These are phyloP conservation scores for Struthio camelus DNA, from an alignment of 2,113 vertebrate species.

Conservation along the genomic window DNA sequence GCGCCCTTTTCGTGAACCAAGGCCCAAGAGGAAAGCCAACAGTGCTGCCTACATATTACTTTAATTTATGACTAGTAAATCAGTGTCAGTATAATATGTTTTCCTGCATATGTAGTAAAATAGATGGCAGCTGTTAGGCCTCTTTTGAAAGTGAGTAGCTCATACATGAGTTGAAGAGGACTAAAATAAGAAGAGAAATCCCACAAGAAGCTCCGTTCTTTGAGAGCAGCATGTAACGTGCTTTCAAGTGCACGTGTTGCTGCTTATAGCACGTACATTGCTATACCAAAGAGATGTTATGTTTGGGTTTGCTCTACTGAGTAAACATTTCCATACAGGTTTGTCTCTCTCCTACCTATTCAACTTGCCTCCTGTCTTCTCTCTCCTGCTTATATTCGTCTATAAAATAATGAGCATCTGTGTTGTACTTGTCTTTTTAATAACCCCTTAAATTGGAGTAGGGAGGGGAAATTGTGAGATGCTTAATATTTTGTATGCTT, in stretches of 20 bases:
- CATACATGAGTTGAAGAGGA: neutral
- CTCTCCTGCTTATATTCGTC: neutral
- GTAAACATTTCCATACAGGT: neutral
- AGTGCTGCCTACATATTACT: accelerated
- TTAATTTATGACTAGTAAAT: neutral
- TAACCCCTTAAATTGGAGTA: neutral
- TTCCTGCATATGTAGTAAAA: neutral
- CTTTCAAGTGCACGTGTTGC: accelerated
- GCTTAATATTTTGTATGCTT: neutral
- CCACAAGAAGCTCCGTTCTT: neutral
- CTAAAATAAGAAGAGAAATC: neutral
- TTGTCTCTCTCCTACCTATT: neutral
- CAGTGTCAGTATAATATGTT: accelerated
- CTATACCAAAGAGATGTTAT: neutral
- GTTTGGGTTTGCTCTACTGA: neutral
- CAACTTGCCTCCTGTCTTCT: neutral
- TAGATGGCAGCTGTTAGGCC: neutral
- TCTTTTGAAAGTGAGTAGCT: neutral
- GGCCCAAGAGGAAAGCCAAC: neutral
- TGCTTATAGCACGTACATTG: neutral
- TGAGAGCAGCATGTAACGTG: neutral
- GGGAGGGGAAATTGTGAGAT: neutral
- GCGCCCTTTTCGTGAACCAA: neutral
- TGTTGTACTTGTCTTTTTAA: neutral
- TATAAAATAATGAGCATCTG: neutral